Conservation (phyloP, 2,113 vertebrate species). For the Oxyura jamaicensis region DNA sequence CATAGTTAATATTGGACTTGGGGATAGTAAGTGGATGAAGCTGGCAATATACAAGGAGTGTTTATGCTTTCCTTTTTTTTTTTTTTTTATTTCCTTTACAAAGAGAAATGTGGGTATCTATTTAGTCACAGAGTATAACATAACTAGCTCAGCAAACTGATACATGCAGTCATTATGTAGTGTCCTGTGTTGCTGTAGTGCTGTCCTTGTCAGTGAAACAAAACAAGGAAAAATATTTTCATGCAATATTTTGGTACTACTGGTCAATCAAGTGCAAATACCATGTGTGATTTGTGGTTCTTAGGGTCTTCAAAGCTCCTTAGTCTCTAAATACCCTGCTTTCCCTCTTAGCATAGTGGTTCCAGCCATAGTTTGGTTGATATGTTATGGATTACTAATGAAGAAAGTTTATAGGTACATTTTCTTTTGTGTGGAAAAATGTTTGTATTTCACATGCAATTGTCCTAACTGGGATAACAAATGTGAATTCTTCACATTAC, state of each 20-base stretch:
- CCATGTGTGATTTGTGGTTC: neutral
- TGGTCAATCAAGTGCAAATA: neutral
- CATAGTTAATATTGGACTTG: neutral
- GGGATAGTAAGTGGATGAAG: neutral
- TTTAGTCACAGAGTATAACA: slow-evolving; percentile 49
- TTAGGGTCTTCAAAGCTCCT: neutral
- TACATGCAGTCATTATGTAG: neutral
- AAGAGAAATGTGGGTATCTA: slow-evolving; percentile 35
- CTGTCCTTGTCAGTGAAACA: neutral
- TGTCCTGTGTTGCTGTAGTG: neutral
- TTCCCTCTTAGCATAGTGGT: neutral
- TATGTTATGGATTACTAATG: neutral
- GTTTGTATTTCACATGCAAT: neutral
- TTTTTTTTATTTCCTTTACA: slow-evolving; percentile 50
- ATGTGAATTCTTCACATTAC: neutral
- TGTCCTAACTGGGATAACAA: neutral
- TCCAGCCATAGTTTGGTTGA: neutral
- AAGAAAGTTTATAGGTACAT: neutral
- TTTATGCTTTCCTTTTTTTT: slow-evolving; percentile 27
- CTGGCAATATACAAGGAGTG: neutral
- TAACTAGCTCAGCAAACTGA: slow-evolving; percentile 33
- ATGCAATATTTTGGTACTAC: neutral
- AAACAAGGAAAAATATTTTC: neutral
- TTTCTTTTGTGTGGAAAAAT: neutral
- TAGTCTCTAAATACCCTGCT: neutral